Conservation (phyloP, 2,888 invertebrate genomes). For the Ornithoptera priamus region DNA sequence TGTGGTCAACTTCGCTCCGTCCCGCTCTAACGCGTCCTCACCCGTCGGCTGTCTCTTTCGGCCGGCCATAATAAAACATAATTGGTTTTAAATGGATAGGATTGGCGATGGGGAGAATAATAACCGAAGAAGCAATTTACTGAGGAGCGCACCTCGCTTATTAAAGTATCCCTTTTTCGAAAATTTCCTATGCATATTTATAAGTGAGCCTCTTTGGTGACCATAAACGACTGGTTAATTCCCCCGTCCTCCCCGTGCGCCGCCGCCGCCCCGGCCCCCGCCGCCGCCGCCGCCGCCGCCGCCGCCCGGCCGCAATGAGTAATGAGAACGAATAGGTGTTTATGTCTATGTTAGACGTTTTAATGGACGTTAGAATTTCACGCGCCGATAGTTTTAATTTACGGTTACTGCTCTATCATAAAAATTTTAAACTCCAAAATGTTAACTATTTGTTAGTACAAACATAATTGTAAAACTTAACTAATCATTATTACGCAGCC, state of each 20-base stretch:
- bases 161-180: constrained; percentile 52
- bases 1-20: constrained; percentile 45
- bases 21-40: constrained; percentile 46
- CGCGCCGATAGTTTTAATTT: constrained; percentile 26
- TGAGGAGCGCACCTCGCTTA: constrained; percentile 55
- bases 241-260: constrained; percentile 8
- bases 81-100: constrained; percentile 78
- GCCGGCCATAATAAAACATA: constrained; percentile 70
- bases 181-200: constrained; percentile 69
- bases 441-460: constrained; percentile 18
- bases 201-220: constrained; percentile 46
- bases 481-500: no score
- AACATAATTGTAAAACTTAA: constrained; percentile 5
- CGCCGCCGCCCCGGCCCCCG: background rate
- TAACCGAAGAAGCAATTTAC: constrained; percentile 65
- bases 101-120: constrained; percentile 70
- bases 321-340: constrained; percentile 32
- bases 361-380: constrained; percentile 30
- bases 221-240: constrained; percentile 39
- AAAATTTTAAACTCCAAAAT: constrained; percentile 6
- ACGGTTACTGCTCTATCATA: constrained; percentile 20
- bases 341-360: constrained; percentile 31
- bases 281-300: no score
- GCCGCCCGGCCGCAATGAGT: constrained; percentile 6
- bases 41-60: constrained; percentile 49